Evolutionary conservation across 64 coral and sea anemone species (phyloP), one percentile per base, ranked within the genome.

Genomic region (Porites australiensis): DNA sequence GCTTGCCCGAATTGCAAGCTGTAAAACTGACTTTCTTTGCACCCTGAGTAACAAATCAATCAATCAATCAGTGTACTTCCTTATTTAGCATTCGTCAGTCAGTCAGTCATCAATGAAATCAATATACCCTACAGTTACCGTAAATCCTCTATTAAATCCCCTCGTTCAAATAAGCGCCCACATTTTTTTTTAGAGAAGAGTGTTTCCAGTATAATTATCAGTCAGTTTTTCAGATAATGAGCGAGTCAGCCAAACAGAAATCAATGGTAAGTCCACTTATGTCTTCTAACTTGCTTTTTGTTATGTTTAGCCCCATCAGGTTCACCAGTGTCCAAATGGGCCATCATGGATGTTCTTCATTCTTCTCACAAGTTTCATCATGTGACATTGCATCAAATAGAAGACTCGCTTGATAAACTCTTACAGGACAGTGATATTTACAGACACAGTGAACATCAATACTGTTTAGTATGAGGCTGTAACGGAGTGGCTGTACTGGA

Each of bases 261-360:
- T 37, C 27, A 37, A 37, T 37, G 13, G 66, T 70, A 16, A 70
- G 66, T 70, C 66, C 9, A n/a, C 16, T 4, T 8, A 8, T 70
- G 11, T 2, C 4, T 14, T 73, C 8, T 12, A 37, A 21, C 61
- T 64, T 37, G 8, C 5, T 50, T 84, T 20, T 11, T 84, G 13
- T 84, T 11, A 9, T 6, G 18, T 58, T 78, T 60, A 84, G 81
- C 14, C 2, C 81, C 61, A 67, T 51, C 81, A 84, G 43, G 63
- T n/a, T 49, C 63, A 15, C n/a, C 81, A 4, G 61, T 51, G 6
- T 84, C 81, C 12, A 84, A 84, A 52, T 84, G 81, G 81, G 81
- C 63, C 62, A 84, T 84, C 61, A 69, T 84, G 44, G 81, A 84
- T 84, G 81, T 84, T 3, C 81, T 84, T 69, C 81, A 84, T n/a